Conservation (phyloP, 2,797 vertebrate genomes). For the Spizella passerina region DNA sequence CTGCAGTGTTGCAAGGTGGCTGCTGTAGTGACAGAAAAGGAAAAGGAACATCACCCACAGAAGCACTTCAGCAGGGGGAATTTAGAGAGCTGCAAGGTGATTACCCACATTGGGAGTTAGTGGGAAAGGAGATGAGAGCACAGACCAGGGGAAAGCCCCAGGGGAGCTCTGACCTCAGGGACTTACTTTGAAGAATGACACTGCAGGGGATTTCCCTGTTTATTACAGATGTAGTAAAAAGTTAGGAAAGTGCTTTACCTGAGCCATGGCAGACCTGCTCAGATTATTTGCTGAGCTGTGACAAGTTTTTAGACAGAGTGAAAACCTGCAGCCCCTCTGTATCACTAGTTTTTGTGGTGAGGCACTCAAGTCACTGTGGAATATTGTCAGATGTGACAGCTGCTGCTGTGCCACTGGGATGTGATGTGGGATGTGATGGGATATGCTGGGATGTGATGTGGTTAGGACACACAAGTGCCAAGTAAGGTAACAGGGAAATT, state of each 20-base stretch:
- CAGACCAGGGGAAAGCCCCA: neutral
- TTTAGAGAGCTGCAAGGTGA: neutral
- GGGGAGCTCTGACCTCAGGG: neutral
- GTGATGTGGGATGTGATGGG: neutral
- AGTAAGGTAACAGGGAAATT: neutral
- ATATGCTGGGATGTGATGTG: neutral
- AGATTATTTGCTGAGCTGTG: neutral
- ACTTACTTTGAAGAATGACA: neutral
- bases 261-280: neutral
- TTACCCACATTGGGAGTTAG: neutral
- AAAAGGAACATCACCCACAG: neutral
- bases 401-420: neutral
- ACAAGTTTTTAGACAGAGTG: neutral
- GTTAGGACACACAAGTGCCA: neutral
- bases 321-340: neutral
- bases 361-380: neutral
- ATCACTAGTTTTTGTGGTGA: neutral
- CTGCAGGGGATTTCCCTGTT: neutral
- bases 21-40: neutral
- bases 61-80: neutral
- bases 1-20: neutral
- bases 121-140: neutral
- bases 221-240: neutral
- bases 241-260: neutral
- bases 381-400: neutral